Conservation (phyloP, 2,797 vertebrate species). For the Ataeniobius toweri region DNA sequence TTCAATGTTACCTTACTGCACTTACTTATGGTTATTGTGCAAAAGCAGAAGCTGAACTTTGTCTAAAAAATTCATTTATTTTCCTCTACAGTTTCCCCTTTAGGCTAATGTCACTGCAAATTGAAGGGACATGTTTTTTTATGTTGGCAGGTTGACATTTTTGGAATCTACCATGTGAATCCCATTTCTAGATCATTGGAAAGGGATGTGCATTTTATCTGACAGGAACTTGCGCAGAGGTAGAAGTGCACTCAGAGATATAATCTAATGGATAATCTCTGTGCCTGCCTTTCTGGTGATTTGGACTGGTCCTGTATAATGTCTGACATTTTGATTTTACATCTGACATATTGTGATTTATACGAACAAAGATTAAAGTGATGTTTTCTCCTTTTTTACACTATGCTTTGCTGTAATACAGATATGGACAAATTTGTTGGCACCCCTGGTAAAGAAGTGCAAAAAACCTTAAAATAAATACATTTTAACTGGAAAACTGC, state of each 20-base stretch:
- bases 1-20: slow-evolving; percentile 29
- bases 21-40: slow-evolving; percentile 51
- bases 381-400: not conserved
- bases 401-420: not conserved
- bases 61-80: slow-evolving; percentile 24
- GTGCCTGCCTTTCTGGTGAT: slow-evolving; percentile 44
- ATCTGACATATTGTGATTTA: slow-evolving; percentile 63
- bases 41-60: slow-evolving; percentile 44
- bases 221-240: slow-evolving; percentile 52
- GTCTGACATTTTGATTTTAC: slow-evolving; percentile 73
- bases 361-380: slow-evolving; percentile 25
- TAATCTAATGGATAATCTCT: slow-evolving; percentile 60
- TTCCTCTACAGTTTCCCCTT: slow-evolving; percentile 15
- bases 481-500: not conserved
- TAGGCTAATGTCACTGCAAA: slow-evolving; percentile 61
- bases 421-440: not conserved
- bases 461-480: not conserved
- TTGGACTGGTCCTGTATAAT: slow-evolving; percentile 52
- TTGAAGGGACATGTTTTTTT: slow-evolving; percentile 42
- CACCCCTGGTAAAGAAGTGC: not conserved
- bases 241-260: slow-evolving; percentile 49
- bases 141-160: slow-evolving; percentile 70
- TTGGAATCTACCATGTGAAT: slow-evolving; percentile 56
- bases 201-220: slow-evolving; percentile 67
- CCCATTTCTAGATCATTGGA: slow-evolving; percentile 63